A percentile compares a stretch with the other conserved stretches of the same genome.
These are phyloP conservation scores for Drosophila parvula DNA, from an alignment of 1,140 invertebrate genomes.

Conservation along the genomic window DNA sequence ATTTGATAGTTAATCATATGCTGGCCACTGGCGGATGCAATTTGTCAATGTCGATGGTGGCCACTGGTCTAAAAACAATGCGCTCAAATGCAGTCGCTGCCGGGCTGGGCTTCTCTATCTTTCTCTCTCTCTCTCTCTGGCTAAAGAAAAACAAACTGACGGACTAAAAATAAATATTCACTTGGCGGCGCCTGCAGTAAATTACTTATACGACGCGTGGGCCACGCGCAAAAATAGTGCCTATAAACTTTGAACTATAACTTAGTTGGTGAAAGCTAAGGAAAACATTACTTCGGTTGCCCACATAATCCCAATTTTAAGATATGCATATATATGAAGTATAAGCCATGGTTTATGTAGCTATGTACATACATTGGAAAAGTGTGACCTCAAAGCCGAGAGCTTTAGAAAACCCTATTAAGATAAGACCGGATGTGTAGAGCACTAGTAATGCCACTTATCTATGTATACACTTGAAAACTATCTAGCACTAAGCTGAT, in stretches of 20 bases:
- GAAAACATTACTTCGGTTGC: constrained; percentile 13
- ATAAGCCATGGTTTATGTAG: background rate
- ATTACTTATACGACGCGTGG: constrained; percentile 54
- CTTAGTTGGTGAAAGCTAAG: background rate
- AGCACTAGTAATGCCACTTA: constrained; percentile 1
- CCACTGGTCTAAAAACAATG: constrained; percentile 32
- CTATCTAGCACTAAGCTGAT: constrained; percentile 10
- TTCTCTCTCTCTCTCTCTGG: constrained; percentile 8
- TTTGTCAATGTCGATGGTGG: constrained; percentile 49
- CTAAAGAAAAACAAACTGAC: constrained; percentile 13
- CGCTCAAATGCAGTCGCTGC: constrained; percentile 21
- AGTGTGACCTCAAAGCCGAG: background rate
- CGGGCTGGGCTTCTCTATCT: constrained; percentile 4
- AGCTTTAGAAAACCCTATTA: background rate
- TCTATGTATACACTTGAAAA: constrained; percentile 9
- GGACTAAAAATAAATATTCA: constrained; percentile 47
- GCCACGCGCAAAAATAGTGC: constrained; percentile 3
- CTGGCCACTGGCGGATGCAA: constrained; percentile 5
- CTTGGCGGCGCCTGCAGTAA: constrained; percentile 34
- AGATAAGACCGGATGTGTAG: background rate
- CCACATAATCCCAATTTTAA: no score
- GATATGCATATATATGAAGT: background rate
- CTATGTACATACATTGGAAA: background rate
- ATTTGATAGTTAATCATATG: constrained; percentile 44
- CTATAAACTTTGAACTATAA: background rate